phyloP scores from a whole-genome alignment of 2,113 vertebrate species.

The Takifugu flavidus region DNA sequence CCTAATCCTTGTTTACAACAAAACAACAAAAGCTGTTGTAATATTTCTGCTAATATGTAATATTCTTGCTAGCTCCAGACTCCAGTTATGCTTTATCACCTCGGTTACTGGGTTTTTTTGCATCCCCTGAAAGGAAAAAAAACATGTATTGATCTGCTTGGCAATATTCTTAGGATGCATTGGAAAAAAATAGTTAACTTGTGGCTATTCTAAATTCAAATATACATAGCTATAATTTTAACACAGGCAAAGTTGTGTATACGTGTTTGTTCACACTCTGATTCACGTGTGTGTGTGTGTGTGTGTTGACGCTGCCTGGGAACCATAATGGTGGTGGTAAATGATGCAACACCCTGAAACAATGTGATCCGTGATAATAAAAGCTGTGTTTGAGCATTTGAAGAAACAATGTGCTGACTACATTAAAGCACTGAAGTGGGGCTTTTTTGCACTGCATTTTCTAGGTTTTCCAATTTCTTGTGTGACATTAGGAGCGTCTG shows the following conservation, averaged over 20 bases:
- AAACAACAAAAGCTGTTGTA: background rate
- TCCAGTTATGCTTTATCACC: constrained; percentile 8
- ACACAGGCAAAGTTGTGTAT: background rate
- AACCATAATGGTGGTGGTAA: constrained; percentile 7
- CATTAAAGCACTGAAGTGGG: too few relatives aligned
- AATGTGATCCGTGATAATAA: constrained; percentile 16
- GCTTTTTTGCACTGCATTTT: too few relatives aligned
- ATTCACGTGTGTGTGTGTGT: constrained; percentile 8
- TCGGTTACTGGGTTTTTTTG: constrained; percentile 13
- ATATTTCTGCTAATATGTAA: constrained; percentile 1
- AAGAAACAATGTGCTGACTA: too few relatives aligned
- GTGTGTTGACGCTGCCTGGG: background rate
- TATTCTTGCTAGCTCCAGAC: constrained; percentile 11
- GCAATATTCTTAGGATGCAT: background rate
- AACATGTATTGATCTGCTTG: constrained; percentile 7
- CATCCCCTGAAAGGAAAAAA: constrained; percentile 15
- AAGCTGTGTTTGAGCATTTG: constrained; percentile 10
- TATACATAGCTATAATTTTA: background rate
- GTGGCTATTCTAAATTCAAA: constrained; percentile 6
- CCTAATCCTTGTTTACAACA: background rate
- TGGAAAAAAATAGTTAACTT: background rate
- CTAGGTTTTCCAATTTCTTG: too few relatives aligned
- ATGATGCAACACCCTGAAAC: constrained; percentile 54
- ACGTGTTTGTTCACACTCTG: background rate
- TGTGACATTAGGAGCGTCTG: too few relatives aligned